Percentiles rank a stretch among this genome's conserved stretches.
Evolutionary conservation across 1,140 invertebrate genomes (phyloP).

Genomic region (Meloidogyne chitwoodi): DNA sequence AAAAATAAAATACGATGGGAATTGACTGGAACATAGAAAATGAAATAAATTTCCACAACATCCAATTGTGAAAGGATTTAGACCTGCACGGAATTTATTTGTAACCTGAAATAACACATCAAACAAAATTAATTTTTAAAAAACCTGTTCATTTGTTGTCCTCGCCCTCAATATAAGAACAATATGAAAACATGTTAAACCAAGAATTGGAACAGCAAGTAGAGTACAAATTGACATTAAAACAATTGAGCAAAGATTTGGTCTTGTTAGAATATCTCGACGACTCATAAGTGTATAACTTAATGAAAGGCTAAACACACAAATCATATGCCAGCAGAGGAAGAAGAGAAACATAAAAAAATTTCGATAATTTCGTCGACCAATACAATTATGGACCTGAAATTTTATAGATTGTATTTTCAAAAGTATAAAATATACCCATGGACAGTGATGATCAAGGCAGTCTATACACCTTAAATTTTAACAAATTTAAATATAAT

Average conservation of each 20-base stretch:
- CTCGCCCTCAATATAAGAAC: slow-evolving; percentile 90
- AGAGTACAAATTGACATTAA: slow-evolving; percentile 84
- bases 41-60: slow-evolving; percentile 38
- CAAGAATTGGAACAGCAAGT: slow-evolving; percentile 90
- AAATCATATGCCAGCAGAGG: slow-evolving; percentile 82
- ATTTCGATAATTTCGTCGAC: slow-evolving; percentile 92
- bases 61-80: slow-evolving; percentile 57
- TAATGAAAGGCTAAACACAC: slow-evolving; percentile 86
- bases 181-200: slow-evolving; percentile 93
- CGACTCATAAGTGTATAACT: slow-evolving; percentile 73
- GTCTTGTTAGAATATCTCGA: slow-evolving; percentile 46
- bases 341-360: slow-evolving; percentile 97
- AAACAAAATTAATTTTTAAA: background rate
- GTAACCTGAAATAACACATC: slow-evolving; percentile 43
- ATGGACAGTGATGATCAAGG: slow-evolving; percentile 99
- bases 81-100: slow-evolving; percentile 58
- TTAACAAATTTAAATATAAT: slow-evolving; percentile 7
- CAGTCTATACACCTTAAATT: slow-evolving; percentile 72
- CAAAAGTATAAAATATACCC: slow-evolving; percentile 63
- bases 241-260: slow-evolving; percentile 68
- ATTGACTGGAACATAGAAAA: slow-evolving; percentile 44
- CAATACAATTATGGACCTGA: slow-evolving; percentile 94
- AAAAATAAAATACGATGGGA: slow-evolving; percentile 30
- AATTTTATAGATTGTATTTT: too few relatives aligned
- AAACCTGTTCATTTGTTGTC: slow-evolving; percentile 96